A percentile compares a stretch with the other conserved stretches of the same genome.
Conservation (phyloP, 2,888 invertebrate genomes). For the Digitonthophagus gazella region DNA sequence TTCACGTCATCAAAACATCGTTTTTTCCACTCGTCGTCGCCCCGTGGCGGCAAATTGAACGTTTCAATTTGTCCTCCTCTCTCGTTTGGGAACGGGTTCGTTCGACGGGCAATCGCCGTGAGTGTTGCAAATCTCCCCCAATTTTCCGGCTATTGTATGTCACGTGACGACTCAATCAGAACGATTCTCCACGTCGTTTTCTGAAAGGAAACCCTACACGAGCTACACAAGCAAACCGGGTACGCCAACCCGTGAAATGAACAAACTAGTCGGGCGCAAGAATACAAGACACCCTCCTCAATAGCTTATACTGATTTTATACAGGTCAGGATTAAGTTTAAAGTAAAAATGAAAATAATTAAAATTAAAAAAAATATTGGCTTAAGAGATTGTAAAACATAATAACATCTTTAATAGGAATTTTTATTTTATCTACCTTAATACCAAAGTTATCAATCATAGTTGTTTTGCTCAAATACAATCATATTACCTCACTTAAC, state of each 20-base stretch:
- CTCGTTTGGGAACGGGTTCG: background rate
- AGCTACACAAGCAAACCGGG: conserved; percentile 22
- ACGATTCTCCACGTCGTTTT: conserved; percentile 21
- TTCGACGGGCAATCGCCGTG: conserved; percentile 1
- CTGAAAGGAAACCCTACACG: conserved; percentile 25
- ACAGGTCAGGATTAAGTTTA: background rate
- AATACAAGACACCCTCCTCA: conserved; percentile 13
- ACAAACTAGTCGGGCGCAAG: conserved; percentile 22
- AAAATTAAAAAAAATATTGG: background rate
- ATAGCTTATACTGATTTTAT: background rate
- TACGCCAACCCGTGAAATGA: conserved; percentile 27
- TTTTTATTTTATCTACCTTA: too few species aligned
- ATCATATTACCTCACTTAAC: too few species aligned
- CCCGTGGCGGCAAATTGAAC: background rate
- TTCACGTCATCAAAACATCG: background rate
- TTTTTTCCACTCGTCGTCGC: background rate
- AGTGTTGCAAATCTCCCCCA: conserved; percentile 8
- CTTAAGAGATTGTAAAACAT: too few species aligned
- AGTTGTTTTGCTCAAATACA: too few species aligned
- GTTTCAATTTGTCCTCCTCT: background rate
- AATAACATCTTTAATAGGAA: too few species aligned
- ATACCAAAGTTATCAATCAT: too few species aligned
- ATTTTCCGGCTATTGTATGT: conserved; percentile 28
- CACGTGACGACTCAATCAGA: conserved; percentile 25
- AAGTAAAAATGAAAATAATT: background rate